Evolutionary conservation across 2,113 vertebrate genomes (phyloP).

Genomic region (Poicephalus gulielmi): DNA sequence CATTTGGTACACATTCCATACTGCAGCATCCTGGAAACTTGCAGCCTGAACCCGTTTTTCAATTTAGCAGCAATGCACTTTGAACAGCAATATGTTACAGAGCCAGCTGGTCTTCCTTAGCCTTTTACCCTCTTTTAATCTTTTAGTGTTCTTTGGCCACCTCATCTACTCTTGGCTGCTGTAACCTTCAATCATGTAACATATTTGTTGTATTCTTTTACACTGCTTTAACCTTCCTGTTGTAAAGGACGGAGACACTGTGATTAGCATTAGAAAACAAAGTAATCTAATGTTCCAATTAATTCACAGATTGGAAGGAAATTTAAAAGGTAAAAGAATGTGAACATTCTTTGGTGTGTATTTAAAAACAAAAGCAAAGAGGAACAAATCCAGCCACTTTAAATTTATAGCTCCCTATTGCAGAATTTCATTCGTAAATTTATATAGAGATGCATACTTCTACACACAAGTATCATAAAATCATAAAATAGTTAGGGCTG

Average conservation of each 20-base stretch:
- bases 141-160: neutral
- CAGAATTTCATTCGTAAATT: neutral
- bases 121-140: slow-evolving; percentile 41
- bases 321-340: neutral
- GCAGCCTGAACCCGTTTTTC: neutral
- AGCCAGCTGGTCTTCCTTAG: slow-evolving; percentile 11
- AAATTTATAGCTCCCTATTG: neutral
- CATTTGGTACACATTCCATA: neutral
- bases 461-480: neutral
- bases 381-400: neutral
- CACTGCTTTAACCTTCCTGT: neutral
- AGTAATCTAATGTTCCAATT: neutral
- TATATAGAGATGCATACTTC: neutral
- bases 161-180: neutral
- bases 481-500: no score
- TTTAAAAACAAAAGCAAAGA: neutral
- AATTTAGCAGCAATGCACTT: slow-evolving; percentile 32
- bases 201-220: neutral
- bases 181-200: neutral
- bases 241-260: neutral
- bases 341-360: neutral
- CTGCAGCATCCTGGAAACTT: neutral
- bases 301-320: neutral
- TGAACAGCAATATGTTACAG: neutral
- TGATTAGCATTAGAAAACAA: neutral